These are phyloP conservation scores for Sebastes minor DNA, from an alignment of 2,797 vertebrate genomes.

Conservation along the genomic window DNA sequence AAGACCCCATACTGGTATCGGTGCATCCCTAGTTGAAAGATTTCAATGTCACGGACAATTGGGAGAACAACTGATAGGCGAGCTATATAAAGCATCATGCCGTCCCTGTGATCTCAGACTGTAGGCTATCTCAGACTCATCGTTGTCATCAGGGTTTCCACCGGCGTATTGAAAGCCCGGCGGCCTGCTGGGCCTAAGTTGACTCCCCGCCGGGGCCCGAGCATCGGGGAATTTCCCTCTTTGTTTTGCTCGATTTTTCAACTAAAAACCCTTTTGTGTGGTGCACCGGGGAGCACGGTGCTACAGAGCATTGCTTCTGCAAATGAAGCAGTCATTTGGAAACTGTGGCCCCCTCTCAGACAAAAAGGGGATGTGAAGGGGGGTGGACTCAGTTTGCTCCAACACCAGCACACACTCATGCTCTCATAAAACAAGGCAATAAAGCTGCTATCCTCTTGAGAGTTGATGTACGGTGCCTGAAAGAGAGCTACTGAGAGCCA, in stretches of 20 bases:
- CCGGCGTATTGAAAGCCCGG: too few species aligned
- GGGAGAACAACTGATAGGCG: too few species aligned
- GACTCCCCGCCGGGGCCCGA: too few species aligned
- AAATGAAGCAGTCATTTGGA: slow-evolving; percentile 50
- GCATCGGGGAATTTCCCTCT: too few species aligned
- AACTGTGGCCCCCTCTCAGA: slow-evolving; percentile 37
- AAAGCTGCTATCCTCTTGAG: slow-evolving; percentile 70
- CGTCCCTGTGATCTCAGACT: too few species aligned
- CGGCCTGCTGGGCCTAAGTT: too few species aligned
- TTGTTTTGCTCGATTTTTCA: background rate
- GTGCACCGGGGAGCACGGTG: slow-evolving; percentile 3
- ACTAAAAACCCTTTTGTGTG: slow-evolving; percentile 13
- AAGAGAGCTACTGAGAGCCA: slow-evolving; percentile 55
- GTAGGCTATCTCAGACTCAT: too few species aligned
- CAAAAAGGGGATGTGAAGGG: background rate
- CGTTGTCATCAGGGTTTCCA: too few species aligned
- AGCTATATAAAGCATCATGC: too few species aligned
- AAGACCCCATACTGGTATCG: too few species aligned
- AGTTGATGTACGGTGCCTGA: slow-evolving; percentile 61
- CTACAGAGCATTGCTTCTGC: slow-evolving; percentile 50
- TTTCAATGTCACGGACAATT: too few species aligned
- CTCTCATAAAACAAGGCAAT: slow-evolving; percentile 66
- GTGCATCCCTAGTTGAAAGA: too few species aligned
- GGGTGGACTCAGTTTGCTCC: slow-evolving; percentile 12
- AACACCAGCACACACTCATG: slow-evolving; percentile 33